A percentile compares a stretch with the other conserved stretches of the same genome.
These are phyloP conservation scores for Eleutherodactylus coqui DNA, from an alignment of 2,797 vertebrate genomes.

Conservation along the genomic window DNA sequence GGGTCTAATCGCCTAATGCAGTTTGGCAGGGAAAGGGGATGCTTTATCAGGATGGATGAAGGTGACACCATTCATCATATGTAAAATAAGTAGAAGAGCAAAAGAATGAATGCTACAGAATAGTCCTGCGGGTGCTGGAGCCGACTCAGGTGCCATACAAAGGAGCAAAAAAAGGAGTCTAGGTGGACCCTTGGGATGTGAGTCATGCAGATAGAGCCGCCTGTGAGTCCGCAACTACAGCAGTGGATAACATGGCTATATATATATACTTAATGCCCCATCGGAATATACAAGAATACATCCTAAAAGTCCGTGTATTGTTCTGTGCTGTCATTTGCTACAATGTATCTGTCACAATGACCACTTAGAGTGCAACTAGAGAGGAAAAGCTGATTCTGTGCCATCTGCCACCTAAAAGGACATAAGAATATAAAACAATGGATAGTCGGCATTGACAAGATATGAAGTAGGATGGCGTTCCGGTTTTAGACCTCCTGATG, in stretches of 20 bases:
- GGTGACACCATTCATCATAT: not conserved
- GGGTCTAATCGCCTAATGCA: not conserved
- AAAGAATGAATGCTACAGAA: not conserved
- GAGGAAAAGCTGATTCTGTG: not conserved
- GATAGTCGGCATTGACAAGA: not conserved
- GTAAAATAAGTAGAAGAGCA: not conserved
- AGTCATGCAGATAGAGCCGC: constrained; percentile 4
- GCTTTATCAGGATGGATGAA: not conserved
- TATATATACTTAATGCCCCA: not conserved
- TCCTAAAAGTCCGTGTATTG: not conserved
- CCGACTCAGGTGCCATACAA: not conserved
- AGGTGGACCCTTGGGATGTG: constrained; percentile 29
- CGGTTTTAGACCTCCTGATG: not conserved
- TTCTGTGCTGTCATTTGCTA: not conserved
- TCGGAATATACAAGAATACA: not conserved
- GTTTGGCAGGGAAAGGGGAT: not conserved
- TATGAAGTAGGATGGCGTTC: not conserved
- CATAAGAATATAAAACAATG: not conserved
- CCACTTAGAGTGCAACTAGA: not conserved
- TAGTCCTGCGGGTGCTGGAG: not conserved
- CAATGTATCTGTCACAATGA: not conserved
- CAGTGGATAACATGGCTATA: not conserved
- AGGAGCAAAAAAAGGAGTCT: constrained; percentile 10
- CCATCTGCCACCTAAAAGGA: not conserved
- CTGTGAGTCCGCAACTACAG: not conserved